Conservation (phyloP, 1,140 invertebrate genomes). For the Drosophila ambigua region DNA sequence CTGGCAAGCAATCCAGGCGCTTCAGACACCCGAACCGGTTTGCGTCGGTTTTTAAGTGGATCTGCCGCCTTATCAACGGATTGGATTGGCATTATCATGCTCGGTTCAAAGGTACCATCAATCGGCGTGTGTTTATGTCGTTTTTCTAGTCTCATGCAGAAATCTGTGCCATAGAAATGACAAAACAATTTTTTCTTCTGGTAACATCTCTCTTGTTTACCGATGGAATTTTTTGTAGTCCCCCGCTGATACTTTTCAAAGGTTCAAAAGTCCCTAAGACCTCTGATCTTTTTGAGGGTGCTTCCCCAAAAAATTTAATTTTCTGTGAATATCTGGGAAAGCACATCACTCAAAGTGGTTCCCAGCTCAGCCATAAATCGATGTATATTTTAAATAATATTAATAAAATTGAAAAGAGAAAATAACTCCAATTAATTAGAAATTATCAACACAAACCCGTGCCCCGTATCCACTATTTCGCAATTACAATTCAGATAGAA, state of each 20-base stretch:
- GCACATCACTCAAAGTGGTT: conserved; percentile 6
- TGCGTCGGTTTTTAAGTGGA: conserved; percentile 60
- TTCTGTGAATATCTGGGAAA: background rate
- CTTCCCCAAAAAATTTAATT: background rate
- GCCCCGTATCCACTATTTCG: background rate
- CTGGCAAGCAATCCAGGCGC: conserved; percentile 30
- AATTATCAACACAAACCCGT: no score
- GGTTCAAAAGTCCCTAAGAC: background rate
- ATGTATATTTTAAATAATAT: no score
- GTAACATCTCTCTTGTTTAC: conserved; percentile 38
- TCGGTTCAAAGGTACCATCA: conserved; percentile 69
- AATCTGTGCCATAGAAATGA: conserved; percentile 62
- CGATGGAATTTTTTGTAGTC: conserved; percentile 58
- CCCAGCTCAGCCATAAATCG: conserved; percentile 2
- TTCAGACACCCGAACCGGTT: conserved; percentile 56
- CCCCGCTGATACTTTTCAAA: background rate
- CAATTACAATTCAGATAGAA: background rate
- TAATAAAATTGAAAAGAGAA: no score
- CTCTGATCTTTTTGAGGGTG: background rate
- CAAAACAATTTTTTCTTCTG: conserved; percentile 35
- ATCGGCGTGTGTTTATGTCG: conserved; percentile 21
- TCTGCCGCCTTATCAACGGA: conserved; percentile 55
- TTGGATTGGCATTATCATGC: conserved; percentile 59
- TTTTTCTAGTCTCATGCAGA: conserved; percentile 45
- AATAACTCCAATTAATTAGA: no score